These are phyloP conservation scores for Ceriagrion tenellum DNA, from an alignment of 2,888 invertebrate species.

Conservation along the genomic window DNA sequence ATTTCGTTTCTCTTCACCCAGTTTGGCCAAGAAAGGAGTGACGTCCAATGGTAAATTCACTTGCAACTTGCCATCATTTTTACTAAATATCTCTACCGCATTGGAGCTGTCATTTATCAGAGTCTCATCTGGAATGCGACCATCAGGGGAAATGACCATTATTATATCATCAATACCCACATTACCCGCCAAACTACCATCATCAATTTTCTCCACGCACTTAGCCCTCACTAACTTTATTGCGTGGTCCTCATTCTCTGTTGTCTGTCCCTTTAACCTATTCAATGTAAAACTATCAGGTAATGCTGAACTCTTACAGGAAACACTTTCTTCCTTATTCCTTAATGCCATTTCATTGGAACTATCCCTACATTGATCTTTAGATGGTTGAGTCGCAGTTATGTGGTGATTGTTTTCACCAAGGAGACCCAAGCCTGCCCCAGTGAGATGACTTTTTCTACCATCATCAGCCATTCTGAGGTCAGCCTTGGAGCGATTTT, in stretches of 20 bases:
- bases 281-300: not conserved
- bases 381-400: not conserved
- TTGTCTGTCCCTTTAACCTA: not conserved
- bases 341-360: not conserved
- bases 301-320: not conserved
- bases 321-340: not conserved
- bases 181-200: not conserved
- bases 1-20: not conserved
- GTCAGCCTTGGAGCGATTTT: not conserved
- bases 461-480: not conserved
- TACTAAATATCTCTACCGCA: not conserved
- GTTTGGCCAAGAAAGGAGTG: not conserved
- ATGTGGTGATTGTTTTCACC: not conserved
- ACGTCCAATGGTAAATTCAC: not conserved
- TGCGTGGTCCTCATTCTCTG: not conserved
- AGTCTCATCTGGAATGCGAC: not conserved
- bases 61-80: not conserved
- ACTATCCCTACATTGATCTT: not conserved
- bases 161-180: not conserved
- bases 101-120: not conserved
- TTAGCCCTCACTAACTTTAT: not conserved
- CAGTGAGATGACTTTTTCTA: not conserved
- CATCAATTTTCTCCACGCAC: not conserved
- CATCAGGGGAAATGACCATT: not conserved
- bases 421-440: not conserved